phyloP scores from a whole-genome alignment of 2,113 vertebrate species.

The Oncorhynchus gorbuscha region DNA sequence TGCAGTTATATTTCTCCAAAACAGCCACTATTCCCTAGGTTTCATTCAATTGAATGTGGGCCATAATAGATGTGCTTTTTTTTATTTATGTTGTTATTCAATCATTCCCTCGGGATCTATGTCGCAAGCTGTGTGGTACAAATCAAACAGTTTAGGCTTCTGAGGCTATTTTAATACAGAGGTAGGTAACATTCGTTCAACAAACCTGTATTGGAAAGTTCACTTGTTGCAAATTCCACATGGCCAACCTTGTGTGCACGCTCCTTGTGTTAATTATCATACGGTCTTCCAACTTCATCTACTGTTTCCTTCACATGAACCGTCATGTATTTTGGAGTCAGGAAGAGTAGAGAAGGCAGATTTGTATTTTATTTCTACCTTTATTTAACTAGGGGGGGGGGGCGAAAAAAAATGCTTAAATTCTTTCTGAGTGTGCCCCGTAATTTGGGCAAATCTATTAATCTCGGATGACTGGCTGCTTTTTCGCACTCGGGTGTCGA shows the following conservation, averaged over 20 bases:
- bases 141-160: too few species aligned
- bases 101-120: too few species aligned
- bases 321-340: slow-evolving; percentile 34
- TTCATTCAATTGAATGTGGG: too few species aligned
- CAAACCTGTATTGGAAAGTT: not conserved
- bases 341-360: slow-evolving; percentile 12
- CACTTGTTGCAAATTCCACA: not conserved
- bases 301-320: slow-evolving; percentile 17
- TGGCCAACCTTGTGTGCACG: not conserved
- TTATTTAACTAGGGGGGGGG: not conserved
- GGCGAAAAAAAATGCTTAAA: not conserved
- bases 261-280: not conserved
- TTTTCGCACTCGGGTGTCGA: slow-evolving; percentile 47
- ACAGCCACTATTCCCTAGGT: too few species aligned
- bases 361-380: too few species aligned
- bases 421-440: slow-evolving; percentile 42
- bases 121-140: too few species aligned
- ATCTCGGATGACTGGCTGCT: slow-evolving; percentile 50
- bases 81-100: too few species aligned
- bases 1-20: too few species aligned
- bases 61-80: too few species aligned
- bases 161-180: too few species aligned
- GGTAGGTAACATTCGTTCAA: too few species aligned
- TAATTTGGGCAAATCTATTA: slow-evolving; percentile 59
- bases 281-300: slow-evolving; percentile 18